These are phyloP conservation scores for Drosophila parvula DNA, from an alignment of 1,140 invertebrate genomes.

Conservation along the genomic window DNA sequence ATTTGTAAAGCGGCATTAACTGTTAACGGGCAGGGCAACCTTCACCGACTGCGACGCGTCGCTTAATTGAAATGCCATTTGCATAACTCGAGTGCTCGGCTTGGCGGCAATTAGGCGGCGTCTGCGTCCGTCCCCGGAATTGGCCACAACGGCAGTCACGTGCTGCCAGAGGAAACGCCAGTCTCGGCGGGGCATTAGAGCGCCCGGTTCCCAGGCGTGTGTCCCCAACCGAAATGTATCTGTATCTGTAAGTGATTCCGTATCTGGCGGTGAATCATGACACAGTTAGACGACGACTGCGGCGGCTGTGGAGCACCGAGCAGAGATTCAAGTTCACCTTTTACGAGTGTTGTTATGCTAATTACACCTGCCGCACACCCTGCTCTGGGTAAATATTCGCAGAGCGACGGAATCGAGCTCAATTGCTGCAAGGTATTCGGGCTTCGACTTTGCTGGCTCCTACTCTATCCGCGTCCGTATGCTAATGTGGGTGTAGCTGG, in stretches of 20 bases:
- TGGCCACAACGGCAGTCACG: slow-evolving; percentile 57
- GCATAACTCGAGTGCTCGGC: slow-evolving; percentile 51
- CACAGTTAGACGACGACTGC: slow-evolving; percentile 55
- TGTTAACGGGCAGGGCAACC: slow-evolving; percentile 70
- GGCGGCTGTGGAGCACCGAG: slow-evolving; percentile 31
- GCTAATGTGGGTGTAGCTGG: slow-evolving; percentile 74
- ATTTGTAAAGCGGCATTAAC: slow-evolving; percentile 58
- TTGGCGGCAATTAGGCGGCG: slow-evolving; percentile 30
- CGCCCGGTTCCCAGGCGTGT: slow-evolving; percentile 18
- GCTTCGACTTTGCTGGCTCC: slow-evolving; percentile 10
- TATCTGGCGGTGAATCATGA: slow-evolving; percentile 66
- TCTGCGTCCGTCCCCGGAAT: slow-evolving; percentile 1
- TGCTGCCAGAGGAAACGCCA: slow-evolving; percentile 51
- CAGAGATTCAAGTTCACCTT: slow-evolving; percentile 71
- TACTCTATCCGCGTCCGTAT: slow-evolving; percentile 29
- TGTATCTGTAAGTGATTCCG: slow-evolving; percentile 34
- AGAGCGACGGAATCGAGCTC: slow-evolving; percentile 10
- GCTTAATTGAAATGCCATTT: slow-evolving; percentile 80
- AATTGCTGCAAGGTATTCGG: slow-evolving; percentile 36
- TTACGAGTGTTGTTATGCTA: slow-evolving; percentile 62
- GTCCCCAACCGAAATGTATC: slow-evolving; percentile 6
- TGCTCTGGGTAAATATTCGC: slow-evolving; percentile 12
- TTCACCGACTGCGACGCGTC: slow-evolving; percentile 60
- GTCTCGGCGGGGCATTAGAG: slow-evolving; percentile 21
- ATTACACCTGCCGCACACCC: slow-evolving; percentile 50